These are phyloP conservation scores for Selenia dentaria DNA, from an alignment of 2,888 invertebrate genomes.

Conservation along the genomic window DNA sequence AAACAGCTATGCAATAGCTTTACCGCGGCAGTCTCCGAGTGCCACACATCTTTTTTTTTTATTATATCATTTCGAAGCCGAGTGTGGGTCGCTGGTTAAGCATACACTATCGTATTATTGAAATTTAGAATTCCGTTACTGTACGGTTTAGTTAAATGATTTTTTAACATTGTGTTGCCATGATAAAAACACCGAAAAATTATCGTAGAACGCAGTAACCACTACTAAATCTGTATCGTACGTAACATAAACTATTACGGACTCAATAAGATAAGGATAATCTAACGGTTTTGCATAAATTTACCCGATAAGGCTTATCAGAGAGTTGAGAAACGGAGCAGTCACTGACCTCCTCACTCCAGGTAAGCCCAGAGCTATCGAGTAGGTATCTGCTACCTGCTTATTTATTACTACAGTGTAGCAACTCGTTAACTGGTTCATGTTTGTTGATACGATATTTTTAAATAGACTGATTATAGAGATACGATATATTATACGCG, in stretches of 20 bases:
- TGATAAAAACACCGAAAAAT: no score
- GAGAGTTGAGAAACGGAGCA: background rate
- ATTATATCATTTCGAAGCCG: no score
- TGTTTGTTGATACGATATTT: conserved; percentile 5
- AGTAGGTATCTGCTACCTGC: background rate
- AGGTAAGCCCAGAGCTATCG: background rate
- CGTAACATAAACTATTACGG: background rate
- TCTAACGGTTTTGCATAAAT: conserved; percentile 21
- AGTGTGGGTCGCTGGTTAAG: no score
- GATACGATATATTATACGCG: no score
- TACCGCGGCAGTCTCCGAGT: no score
- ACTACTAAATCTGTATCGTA: background rate
- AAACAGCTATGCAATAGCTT: no score
- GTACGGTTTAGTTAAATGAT: no score
- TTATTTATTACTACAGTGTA: background rate
- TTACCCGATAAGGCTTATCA: conserved; percentile 22
- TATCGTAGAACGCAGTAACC: no score
- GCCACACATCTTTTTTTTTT: no score
- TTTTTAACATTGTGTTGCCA: no score
- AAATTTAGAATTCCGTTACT: no score
- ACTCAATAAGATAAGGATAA: conserved; percentile 10
- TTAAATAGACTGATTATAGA: background rate
- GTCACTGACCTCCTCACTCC: conserved; percentile 10
- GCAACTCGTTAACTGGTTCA: background rate
- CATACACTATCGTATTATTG: no score